Evolutionary conservation across 1,140 invertebrate species (phyloP), one percentile per base, ranked within the genome.

Genomic region (Whitmania pigra): DNA sequence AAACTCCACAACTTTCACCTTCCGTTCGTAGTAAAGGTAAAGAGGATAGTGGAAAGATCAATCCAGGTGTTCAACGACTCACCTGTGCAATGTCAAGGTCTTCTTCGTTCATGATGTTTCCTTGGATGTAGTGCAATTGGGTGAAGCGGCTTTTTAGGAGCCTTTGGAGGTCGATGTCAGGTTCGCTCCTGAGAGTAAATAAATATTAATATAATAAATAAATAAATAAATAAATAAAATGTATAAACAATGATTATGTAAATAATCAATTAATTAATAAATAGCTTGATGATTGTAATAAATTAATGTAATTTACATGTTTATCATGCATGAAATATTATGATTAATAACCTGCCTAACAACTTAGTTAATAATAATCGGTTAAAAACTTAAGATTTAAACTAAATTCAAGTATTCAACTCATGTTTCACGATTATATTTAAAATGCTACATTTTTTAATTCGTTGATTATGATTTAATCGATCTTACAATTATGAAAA

Each of bases 121-220:
- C 94, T 88, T 96, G 93, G 91, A 97, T 97, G 91, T 96, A 97
- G 88, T 96, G 93, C 87, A 97, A 93, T 83, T 94, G 96, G 78
- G 93, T 97, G 88, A 95, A 97, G 88, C 97, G 93, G 83, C 94
- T 89, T 87, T 97, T 97, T 84, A 97, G 89, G 79, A 97, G 88
- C 85, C 94, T 93, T 86, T 96, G 93, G 86, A 96, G 87, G 86
- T 94, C 92, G 85, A 96, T 87, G 86, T 94, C 92, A 40, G 92
- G 92, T 66, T 79, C 75, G 55, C 73, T 73, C 71, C 80, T 82
- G 74, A n/a, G 75, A 78, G 53, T 57, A 40, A 22, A 53, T 60
- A 57, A 20, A 72, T n/a, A n/a, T n/a, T n/a, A n/a, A n/a, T n/a
- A n/a, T n/a, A 6, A 49, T 22, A 25, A 69, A 27, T 69, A 55